phyloP scores from a whole-genome alignment of 1,140 invertebrate species.

The Philopotamus ludificatus region DNA sequence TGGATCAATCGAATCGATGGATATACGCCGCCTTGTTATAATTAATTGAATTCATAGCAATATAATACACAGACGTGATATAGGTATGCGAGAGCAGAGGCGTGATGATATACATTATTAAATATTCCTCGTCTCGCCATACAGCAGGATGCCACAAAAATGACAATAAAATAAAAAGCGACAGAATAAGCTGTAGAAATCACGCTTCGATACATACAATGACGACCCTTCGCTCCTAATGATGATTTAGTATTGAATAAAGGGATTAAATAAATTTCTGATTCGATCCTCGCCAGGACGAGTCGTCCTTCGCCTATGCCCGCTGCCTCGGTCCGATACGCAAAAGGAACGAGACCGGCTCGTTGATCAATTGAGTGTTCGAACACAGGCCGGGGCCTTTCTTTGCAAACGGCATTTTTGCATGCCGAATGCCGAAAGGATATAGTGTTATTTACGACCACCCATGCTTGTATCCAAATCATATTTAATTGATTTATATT shows the following conservation, averaged over 20 bases:
- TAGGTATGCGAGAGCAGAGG: too few relatives aligned
- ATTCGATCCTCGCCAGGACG: slow-evolving; percentile 33
- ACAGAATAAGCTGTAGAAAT: slow-evolving; percentile 36
- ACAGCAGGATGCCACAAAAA: slow-evolving; percentile 41
- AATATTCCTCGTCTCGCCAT: slow-evolving; percentile 3
- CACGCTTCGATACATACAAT: slow-evolving; percentile 37
- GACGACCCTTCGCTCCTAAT: slow-evolving; percentile 34
- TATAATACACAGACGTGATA: too few relatives aligned
- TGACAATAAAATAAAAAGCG: slow-evolving; percentile 34
- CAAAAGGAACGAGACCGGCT: too few relatives aligned
- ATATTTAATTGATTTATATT: too few relatives aligned
- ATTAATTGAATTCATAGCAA: too few relatives aligned
- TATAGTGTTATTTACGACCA: background rate
- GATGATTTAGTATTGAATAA: slow-evolving; percentile 41
- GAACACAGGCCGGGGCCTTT: too few relatives aligned
- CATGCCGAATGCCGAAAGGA: background rate
- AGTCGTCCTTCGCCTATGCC: slow-evolving; percentile 24
- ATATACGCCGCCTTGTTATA: too few relatives aligned
- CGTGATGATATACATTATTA: slow-evolving; percentile 8
- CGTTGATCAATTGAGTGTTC: too few relatives aligned
- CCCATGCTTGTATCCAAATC: too few relatives aligned
- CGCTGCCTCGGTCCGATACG: background rate
- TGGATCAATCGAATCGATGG: too few relatives aligned
- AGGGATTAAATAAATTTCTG: slow-evolving; percentile 39
- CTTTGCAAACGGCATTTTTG: too few relatives aligned